Conservation (phyloP, 1,140 invertebrate genomes). For the Drosophila azteca region DNA sequence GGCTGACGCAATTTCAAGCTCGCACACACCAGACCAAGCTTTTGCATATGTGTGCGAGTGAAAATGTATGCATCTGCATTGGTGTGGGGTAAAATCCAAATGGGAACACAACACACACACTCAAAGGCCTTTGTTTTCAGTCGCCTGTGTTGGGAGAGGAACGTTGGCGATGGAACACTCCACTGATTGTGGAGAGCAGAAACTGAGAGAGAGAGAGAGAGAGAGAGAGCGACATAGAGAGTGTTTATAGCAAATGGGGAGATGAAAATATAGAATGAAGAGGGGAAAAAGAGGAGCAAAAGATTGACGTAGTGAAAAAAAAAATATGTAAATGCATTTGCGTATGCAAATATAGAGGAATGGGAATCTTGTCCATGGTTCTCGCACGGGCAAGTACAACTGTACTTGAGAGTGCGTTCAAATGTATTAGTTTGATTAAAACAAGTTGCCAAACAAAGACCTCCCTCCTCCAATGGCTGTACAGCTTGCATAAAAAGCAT, state of each 20-base stretch:
- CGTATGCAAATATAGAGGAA: slow-evolving; percentile 18
- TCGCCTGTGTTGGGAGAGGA: slow-evolving; percentile 27
- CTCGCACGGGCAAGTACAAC: background rate
- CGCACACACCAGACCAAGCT: slow-evolving; percentile 41
- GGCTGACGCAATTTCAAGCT: slow-evolving; percentile 77
- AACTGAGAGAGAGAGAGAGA: slow-evolving; percentile 11
- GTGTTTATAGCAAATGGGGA: slow-evolving; percentile 4
- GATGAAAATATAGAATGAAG: background rate
- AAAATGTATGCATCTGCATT: slow-evolving; percentile 13
- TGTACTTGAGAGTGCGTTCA: slow-evolving; percentile 1
- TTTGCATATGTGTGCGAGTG: background rate
- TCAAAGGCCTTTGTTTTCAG: slow-evolving; percentile 67
- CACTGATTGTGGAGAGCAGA: slow-evolving; percentile 28
- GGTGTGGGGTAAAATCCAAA: slow-evolving; percentile 63
- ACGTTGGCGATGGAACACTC: slow-evolving; percentile 57
- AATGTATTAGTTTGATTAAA: slow-evolving; percentile 7
- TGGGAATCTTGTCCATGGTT: background rate
- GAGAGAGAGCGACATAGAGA: slow-evolving; percentile 5
- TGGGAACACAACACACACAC: slow-evolving; percentile 73
- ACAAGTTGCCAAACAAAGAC: slow-evolving; percentile 35
- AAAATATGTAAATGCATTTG: slow-evolving; percentile 14
- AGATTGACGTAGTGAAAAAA: slow-evolving; percentile 52
- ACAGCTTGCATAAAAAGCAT: slow-evolving; percentile 62
- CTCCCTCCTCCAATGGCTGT: slow-evolving; percentile 14
- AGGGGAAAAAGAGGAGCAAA: slow-evolving; percentile 12